Evolutionary conservation across 1,140 invertebrate species (phyloP), one percentile per base, ranked within the genome.

Genomic region (Drosophila virilis): DNA sequence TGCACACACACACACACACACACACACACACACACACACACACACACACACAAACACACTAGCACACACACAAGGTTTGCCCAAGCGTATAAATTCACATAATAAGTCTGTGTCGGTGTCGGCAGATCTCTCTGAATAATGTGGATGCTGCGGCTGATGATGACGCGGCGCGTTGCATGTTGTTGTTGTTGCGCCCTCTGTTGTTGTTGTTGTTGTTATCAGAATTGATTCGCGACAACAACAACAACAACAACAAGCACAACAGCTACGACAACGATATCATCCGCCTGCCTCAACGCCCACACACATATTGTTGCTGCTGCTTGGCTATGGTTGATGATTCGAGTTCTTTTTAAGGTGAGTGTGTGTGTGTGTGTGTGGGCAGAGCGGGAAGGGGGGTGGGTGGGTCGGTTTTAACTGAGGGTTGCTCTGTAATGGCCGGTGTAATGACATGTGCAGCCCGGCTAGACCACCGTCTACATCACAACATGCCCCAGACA

Each of bases 1-100:
- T 45, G 37, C 38, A 10, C 13, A 45, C 17, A 28, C 10, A 42
- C 7, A 7, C 40, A 13, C 5, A 28, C 3, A 28, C 33, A 37
- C 17, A 45, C 6, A 51, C 55, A 52, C 66, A 13, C 40, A 32
- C 33, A 37, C 58, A 17, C n/a, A 28, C 54, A 43, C 38, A 9
- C 13, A 45, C 17, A 35, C 13, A 40, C n/a, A n/a, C n/a, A n/a
- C n/a, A n/a, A n/a, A n/a, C n/a, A n/a, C n/a, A n/a, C n/a, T n/a
- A n/a, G n/a, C n/a, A 52, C 66, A 13, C 40, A 32, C 33, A 37
- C 58, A 17, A n/a, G n/a, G 78, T 59, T 73, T 68, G 65, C 71
- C 80, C 71, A 81, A 74, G 79, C 82, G 76, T 88, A 86, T 86
- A 86, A 86, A 86, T 86, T 86, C 82, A 82, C 79, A 86, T 86